Evolutionary conservation across 2,113 vertebrate genomes (phyloP).

Genomic region (Oryzias curvinotus): DNA sequence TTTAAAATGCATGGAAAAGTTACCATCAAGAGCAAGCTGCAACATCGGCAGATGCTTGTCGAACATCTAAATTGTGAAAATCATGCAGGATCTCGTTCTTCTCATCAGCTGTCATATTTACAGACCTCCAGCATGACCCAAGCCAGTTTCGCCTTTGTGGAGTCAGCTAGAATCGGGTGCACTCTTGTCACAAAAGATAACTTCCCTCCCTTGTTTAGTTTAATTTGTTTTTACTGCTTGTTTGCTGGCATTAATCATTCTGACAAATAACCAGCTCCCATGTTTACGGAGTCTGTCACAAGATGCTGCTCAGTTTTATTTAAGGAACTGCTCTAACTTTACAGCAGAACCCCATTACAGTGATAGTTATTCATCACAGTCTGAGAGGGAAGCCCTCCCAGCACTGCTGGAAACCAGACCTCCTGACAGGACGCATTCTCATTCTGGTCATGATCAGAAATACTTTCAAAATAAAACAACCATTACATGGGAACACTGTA

Average conservation of each 20-base stretch:
- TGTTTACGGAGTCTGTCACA: slow-evolving; percentile 74
- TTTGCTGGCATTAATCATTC: slow-evolving; percentile 77
- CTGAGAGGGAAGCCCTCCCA: slow-evolving; percentile 45
- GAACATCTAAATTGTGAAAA: slow-evolving; percentile 32
- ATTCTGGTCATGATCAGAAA: not conserved
- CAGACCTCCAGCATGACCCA: slow-evolving; percentile 71
- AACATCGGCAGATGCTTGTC: slow-evolving; percentile 28
- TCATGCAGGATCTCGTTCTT: slow-evolving; percentile 38
- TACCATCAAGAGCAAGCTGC: slow-evolving; percentile 16
- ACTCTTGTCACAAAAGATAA: slow-evolving; percentile 76
- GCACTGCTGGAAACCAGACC: slow-evolving; percentile 40
- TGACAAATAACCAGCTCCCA: slow-evolving; percentile 78
- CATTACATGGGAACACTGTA: too few relatives aligned
- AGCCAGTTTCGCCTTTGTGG: slow-evolving; percentile 71
- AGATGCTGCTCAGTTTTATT: slow-evolving; percentile 75
- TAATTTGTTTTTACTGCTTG: slow-evolving; percentile 77
- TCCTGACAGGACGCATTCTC: slow-evolving; percentile 34
- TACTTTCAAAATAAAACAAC: too few relatives aligned
- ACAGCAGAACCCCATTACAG: slow-evolving; percentile 72
- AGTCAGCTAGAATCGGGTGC: slow-evolving; percentile 70
- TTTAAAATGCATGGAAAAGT: slow-evolving; percentile 52
- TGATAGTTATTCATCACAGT: slow-evolving; percentile 78
- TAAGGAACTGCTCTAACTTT: slow-evolving; percentile 69
- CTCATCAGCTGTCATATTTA: slow-evolving; percentile 52
- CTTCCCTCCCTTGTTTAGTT: slow-evolving; percentile 77